A percentile compares a stretch with the other conserved stretches of the same genome.
phyloP scores from a whole-genome alignment of 2,888 invertebrate species.

The Maniola hyperantus region DNA sequence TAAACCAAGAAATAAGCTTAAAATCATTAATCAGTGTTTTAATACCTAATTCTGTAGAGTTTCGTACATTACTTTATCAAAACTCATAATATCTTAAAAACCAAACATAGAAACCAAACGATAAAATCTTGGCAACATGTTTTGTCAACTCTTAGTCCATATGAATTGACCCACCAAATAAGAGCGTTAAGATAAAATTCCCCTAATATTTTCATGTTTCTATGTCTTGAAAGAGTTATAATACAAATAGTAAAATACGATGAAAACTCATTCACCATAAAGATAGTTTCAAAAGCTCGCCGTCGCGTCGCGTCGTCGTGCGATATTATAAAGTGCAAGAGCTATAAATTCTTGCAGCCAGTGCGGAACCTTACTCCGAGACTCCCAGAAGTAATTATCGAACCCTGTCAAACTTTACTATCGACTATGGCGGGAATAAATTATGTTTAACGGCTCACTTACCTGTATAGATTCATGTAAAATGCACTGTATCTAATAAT shows the following conservation, averaged over 20 bases:
- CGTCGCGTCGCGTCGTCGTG: neutral
- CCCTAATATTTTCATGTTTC: no score
- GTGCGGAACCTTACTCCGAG: slow-evolving; percentile 14
- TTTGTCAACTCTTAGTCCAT: no score
- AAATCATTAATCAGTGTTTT: no score
- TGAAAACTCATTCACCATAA: neutral
- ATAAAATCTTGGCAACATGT: no score
- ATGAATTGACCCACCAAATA: no score
- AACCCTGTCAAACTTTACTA: slow-evolving; percentile 37
- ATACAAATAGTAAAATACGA: neutral
- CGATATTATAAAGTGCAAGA: slow-evolving; percentile 14
- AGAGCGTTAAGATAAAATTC: no score
- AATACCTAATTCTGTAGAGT: no score
- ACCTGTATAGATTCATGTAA: slow-evolving; percentile 23
- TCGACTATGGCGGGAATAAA: slow-evolving; percentile 34
- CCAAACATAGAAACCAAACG: no score
- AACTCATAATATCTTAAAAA: no score
- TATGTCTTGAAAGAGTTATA: neutral
- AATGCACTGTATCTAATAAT: slow-evolving; percentile 9
- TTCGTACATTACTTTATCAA: no score
- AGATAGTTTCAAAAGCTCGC: slow-evolving; percentile 10
- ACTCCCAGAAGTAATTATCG: slow-evolving; percentile 37
- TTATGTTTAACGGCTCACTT: slow-evolving; percentile 36
- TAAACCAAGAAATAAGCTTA: no score
- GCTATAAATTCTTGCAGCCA: slow-evolving; percentile 20